Evolutionary conservation across 2,113 vertebrate species (phyloP).

Genomic region (Cichladusa arquata): DNA sequence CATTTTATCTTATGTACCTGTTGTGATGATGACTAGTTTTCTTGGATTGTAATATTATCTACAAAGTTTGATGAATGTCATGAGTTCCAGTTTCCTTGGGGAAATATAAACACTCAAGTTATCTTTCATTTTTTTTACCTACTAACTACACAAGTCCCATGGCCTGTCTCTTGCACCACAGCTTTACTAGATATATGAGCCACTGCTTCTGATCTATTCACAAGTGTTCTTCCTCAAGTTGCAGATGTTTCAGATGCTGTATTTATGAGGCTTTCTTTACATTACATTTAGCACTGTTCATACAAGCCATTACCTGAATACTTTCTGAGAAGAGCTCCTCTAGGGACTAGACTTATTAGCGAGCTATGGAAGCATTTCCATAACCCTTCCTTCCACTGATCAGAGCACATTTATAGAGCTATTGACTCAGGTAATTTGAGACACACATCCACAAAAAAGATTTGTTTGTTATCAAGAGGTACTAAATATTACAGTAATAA

Average conservation of each 20-base stretch:
- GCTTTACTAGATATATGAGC: background rate
- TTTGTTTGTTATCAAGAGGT: background rate
- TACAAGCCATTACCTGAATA: conserved; percentile 6
- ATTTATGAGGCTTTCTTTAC: conserved; percentile 17
- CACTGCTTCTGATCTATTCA: background rate
- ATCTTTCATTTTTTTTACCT: background rate
- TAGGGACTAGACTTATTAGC: background rate
- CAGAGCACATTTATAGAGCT: conserved; percentile 1
- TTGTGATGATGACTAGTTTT: background rate
- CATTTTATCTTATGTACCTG: background rate
- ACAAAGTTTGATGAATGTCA: background rate
- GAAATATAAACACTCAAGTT: background rate
- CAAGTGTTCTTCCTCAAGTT: background rate
- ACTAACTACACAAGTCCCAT: background rate
- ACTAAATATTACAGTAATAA: background rate
- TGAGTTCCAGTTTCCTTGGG: background rate
- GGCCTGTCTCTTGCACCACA: background rate
- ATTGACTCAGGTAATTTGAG: background rate
- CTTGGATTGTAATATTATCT: background rate
- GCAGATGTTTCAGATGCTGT: background rate
- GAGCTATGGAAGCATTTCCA: conserved; percentile 9
- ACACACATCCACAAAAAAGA: background rate
- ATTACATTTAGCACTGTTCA: background rate
- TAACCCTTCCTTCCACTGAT: background rate
- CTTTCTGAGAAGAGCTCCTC: conserved; percentile 43